Evolutionary conservation across 2,888 invertebrate species (phyloP).

Genomic region (Caenorhabditis sinica): DNA sequence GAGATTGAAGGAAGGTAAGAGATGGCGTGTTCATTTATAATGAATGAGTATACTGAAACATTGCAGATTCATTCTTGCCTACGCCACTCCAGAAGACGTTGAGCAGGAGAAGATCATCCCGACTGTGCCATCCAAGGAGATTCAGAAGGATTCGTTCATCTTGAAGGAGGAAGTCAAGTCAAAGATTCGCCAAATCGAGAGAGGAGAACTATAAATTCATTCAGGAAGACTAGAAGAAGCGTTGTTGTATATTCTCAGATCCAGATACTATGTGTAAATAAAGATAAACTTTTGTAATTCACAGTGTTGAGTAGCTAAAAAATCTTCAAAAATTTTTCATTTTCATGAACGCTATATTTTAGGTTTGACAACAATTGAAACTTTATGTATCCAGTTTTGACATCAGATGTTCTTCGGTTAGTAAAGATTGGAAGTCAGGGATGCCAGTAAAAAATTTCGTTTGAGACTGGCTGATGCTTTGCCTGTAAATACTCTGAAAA

Average conservation of each 20-base stretch:
- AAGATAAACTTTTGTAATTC: conserved; percentile 29
- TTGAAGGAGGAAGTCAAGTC: conserved; percentile 53
- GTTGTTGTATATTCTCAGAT: conserved; percentile 16
- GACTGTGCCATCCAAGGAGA: conserved; percentile 58
- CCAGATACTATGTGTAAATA: conserved; percentile 55
- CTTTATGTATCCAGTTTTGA: too few species aligned
- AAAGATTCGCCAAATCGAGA: conserved; percentile 48
- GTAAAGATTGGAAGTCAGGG: too few species aligned
- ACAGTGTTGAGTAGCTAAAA: background rate
- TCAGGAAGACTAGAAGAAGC: background rate
- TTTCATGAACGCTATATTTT: too few species aligned
- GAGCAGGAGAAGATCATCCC: conserved; percentile 67
- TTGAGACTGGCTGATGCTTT: too few species aligned
- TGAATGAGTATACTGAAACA: background rate
- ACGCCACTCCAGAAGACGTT: conserved; percentile 70
- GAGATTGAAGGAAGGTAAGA: conserved; percentile 73
- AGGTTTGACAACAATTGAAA: too few species aligned
- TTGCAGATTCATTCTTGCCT: conserved; percentile 71
- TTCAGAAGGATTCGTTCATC: conserved; percentile 61
- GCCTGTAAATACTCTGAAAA: too few species aligned
- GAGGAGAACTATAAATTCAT: conserved; percentile 31
- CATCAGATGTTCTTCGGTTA: too few species aligned
- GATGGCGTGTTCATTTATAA: conserved; percentile 12
- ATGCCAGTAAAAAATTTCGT: too few species aligned
- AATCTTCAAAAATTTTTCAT: background rate